A percentile compares a stretch with the other conserved stretches of the same genome.
Conservation (phyloP, 2,797 vertebrate species). For the Xiphorhynchus erythropygius region DNA sequence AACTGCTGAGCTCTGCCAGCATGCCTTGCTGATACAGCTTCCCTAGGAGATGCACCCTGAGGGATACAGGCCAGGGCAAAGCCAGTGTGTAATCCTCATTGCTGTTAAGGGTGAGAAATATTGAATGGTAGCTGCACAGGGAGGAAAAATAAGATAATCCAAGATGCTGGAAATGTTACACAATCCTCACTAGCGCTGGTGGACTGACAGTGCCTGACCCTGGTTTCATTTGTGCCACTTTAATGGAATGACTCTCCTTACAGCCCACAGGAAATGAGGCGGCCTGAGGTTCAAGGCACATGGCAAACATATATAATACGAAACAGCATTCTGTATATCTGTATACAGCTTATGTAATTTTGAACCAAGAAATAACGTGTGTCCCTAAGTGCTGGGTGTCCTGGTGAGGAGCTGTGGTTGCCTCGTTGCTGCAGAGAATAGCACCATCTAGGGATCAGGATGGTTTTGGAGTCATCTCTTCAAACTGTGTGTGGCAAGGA, state of each 20-base stretch:
- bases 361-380: not conserved
- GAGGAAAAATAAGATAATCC: not conserved
- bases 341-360: not conserved
- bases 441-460: constrained; percentile 59
- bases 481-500: not conserved
- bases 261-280: not conserved
- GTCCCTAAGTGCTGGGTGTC: not conserved
- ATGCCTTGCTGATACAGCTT: not conserved
- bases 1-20: not conserved
- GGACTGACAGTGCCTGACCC: not conserved
- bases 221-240: not conserved
- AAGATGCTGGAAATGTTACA: not conserved
- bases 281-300: not conserved
- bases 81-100: not conserved
- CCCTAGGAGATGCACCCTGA: not conserved
- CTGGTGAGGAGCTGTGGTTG: not conserved
- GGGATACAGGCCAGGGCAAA: not conserved
- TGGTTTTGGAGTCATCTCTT: not conserved
- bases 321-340: not conserved
- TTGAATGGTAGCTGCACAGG: not conserved
- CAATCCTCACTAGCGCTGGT: not conserved
- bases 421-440: not conserved
- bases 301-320: not conserved
- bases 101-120: not conserved
- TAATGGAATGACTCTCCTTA: not conserved